These are phyloP conservation scores for Tragelaphus scriptus DNA, from an alignment of 2,113 vertebrate species.

Conservation along the genomic window DNA sequence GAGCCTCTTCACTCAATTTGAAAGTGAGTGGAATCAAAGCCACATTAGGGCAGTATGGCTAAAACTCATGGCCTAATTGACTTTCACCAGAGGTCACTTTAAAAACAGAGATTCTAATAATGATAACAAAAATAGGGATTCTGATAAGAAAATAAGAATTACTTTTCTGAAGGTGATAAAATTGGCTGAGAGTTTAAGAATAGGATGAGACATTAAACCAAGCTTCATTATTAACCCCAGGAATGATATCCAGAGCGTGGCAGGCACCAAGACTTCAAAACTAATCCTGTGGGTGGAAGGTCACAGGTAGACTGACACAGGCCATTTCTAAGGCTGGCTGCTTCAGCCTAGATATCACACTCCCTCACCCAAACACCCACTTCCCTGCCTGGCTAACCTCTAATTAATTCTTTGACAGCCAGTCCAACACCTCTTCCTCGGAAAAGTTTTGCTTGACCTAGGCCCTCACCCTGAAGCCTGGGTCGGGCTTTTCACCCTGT, in stretches of 20 bases:
- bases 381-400: not conserved
- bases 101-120: not conserved
- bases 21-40: not conserved
- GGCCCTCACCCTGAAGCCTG: not conserved
- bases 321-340: not conserved
- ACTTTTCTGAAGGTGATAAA: not conserved
- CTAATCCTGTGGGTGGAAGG: not conserved
- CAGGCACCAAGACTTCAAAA: not conserved
- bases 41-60: not conserved
- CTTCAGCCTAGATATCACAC: conserved; percentile 40
- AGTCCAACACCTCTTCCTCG: not conserved
- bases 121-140: not conserved
- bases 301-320: not conserved
- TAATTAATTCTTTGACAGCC: not conserved
- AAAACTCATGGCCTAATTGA: not conserved
- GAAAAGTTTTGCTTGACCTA: not conserved
- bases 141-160: not conserved
- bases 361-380: not conserved
- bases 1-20: not conserved
- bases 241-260: not conserved
- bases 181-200: not conserved
- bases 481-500: not conserved
- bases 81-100: not conserved
- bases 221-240: not conserved
- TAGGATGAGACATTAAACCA: not conserved